These are phyloP conservation scores for Pseudomyrmex gracilis DNA, from an alignment of 1,140 invertebrate genomes.

Conservation along the genomic window DNA sequence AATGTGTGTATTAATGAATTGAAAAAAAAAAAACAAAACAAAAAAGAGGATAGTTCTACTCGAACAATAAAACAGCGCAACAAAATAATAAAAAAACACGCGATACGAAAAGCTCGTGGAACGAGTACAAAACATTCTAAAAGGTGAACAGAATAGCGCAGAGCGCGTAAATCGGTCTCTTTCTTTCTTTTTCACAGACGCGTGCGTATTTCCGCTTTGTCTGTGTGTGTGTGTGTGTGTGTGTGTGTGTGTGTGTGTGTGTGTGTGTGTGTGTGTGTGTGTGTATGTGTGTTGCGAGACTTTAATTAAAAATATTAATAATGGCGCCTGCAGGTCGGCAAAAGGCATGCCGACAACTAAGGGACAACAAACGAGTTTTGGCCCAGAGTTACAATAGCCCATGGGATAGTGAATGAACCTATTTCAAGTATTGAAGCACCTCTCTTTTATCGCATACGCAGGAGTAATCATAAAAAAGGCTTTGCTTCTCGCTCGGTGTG, in stretches of 20 bases:
- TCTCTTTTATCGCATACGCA: slow-evolving; percentile 50
- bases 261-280: slow-evolving; percentile 10
- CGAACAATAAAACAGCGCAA: not conserved
- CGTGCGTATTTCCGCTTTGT: slow-evolving; percentile 69
- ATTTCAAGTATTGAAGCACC: slow-evolving; percentile 72
- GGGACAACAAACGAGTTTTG: slow-evolving; percentile 72
- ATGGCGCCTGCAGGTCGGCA: slow-evolving; percentile 63
- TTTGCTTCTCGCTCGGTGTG: slow-evolving; percentile 29
- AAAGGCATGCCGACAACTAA: slow-evolving; percentile 63
- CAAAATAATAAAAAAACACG: not conserved
- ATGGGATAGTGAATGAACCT: slow-evolving; percentile 61
- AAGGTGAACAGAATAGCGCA: slow-evolving; percentile 61
- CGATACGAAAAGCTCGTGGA: not conserved
- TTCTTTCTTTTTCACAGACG: slow-evolving; percentile 29
- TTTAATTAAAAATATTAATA: slow-evolving; percentile 82
- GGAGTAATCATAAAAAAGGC: slow-evolving; percentile 61
- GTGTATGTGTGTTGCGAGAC: slow-evolving; percentile 41
- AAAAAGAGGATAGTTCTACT: not conserved
- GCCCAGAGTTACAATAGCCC: slow-evolving; percentile 65
- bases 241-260: slow-evolving; percentile 8
- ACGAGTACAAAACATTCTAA: slow-evolving; percentile 28
- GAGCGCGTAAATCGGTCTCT: slow-evolving; percentile 65
- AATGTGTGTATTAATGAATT: not conserved
- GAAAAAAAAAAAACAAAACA: not conserved
- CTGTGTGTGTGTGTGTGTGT: too few species aligned